Evolutionary conservation across 2,113 vertebrate species (phyloP), one percentile per base, ranked within the genome.

Genomic region (Caranx ignobilis): DNA sequence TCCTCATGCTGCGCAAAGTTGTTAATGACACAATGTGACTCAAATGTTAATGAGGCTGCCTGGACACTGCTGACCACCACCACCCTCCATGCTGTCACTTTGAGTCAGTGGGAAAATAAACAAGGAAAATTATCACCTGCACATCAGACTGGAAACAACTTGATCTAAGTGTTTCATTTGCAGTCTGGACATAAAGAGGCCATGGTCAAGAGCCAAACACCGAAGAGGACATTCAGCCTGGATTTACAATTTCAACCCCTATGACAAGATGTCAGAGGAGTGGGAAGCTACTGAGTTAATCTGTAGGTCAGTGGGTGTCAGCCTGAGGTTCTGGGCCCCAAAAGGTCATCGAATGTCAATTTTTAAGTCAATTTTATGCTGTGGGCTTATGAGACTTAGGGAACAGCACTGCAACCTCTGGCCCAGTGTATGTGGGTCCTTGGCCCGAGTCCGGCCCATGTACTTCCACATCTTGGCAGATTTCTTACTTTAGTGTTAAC

Each of bases 41-140:
- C 91, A 95, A 95, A 95, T 94, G 94, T 94, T 95, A 95, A 95
- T 87, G 89, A 90, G 81, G 77, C 72, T 16, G 83, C 67, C 10
- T 21, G 52, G 80, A 79, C 70, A 12, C 54, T n/a, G 45, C 11
- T 34, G n/a, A 57, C 73, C 65, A 19, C 35, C 61, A 15, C 45
- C 84, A 66, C 60, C 45, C 31, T 41, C 61, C 18, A 56, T 11
- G 13, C 54, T 43, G 65, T 77, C 79, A 72, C 84, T 75, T 63
- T 79, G 75, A 88, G 71, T 81, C 72, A 75, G 32, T 41, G 64
- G 34, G 56, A 47, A 47, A 65, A 55, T 77, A 67, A 87, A 87
- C 41, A 73, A 31, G 6, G 37, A 19, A 59, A 82, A 11, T 54
- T 13, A 82, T 26, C 52, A 71, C 64, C 60, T 50, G 89, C 84